These are phyloP conservation scores for Anomalospiza imberbis DNA, from an alignment of 2,797 vertebrate species.

Conservation along the genomic window DNA sequence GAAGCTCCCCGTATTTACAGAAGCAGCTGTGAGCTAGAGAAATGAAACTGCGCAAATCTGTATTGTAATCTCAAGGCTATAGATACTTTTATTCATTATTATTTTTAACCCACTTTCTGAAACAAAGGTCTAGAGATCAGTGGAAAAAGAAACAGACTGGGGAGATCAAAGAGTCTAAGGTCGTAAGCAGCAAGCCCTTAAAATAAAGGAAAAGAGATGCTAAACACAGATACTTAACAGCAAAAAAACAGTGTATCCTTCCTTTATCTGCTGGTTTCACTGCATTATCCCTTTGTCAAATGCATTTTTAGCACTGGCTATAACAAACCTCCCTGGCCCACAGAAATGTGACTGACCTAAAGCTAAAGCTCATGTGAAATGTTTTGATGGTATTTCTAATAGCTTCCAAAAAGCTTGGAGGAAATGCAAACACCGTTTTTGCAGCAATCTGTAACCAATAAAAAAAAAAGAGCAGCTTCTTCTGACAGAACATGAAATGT, in stretches of 20 bases:
- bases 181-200: not conserved
- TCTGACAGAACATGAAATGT: not conserved
- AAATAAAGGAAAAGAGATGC: not conserved
- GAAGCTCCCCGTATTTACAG: not conserved
- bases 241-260: not conserved
- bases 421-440: not conserved
- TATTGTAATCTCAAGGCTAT: not conserved
- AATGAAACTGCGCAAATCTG: not conserved
- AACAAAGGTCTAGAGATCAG: not conserved
- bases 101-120: not conserved
- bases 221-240: not conserved
- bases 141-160: not conserved
- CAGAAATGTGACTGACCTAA: not conserved
- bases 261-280: not conserved
- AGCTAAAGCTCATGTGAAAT: not conserved
- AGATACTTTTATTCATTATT: not conserved
- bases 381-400: not conserved
- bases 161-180: not conserved
- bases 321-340: not conserved
- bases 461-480: not conserved
- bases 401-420: not conserved
- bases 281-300: not conserved
- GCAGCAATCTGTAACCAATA: not conserved
- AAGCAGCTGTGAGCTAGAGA: not conserved
- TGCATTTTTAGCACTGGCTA: not conserved